Conservation (phyloP, 2,113 vertebrate genomes). For the Ornithorhynchus anatinus region DNA sequence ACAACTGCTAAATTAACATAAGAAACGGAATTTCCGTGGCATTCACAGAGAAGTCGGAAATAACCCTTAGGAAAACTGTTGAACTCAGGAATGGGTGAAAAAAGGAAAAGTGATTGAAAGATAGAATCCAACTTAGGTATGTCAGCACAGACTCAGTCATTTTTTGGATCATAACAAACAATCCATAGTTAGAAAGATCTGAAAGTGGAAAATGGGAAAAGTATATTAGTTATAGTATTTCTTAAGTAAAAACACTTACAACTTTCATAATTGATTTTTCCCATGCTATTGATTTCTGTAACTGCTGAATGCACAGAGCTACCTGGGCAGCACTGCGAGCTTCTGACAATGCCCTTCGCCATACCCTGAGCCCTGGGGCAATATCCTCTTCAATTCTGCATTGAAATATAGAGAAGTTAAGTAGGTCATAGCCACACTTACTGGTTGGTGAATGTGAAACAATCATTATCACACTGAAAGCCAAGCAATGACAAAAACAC, state of each 20-base stretch:
- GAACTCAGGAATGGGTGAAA: constrained; percentile 2
- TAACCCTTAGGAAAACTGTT: neutral
- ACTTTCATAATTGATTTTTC: constrained; percentile 99
- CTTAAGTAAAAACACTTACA: constrained; percentile 80
- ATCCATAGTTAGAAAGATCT: constrained; percentile 33
- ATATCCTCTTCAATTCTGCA: constrained; percentile 95
- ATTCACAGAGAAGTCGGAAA: constrained; percentile 19
- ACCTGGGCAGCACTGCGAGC: constrained; percentile 94
- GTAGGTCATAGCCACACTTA: constrained; percentile 65
- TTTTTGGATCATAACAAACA: constrained; percentile 24
- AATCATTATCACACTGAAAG: constrained; percentile 80
- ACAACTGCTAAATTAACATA: too few species aligned
- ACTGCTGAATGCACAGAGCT: constrained; percentile 97
- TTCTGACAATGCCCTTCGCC: constrained; percentile 93
- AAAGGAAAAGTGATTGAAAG: neutral
- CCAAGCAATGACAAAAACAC: constrained; percentile 83
- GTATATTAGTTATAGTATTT: constrained; percentile 58
- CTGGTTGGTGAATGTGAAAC: constrained; percentile 63
- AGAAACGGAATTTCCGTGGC: neutral
- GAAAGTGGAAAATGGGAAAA: constrained; percentile 20
- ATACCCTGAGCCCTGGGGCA: constrained; percentile 95
- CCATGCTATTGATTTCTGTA: constrained; percentile 99
- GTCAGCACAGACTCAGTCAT: neutral
- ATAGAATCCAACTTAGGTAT: constrained; percentile 12
- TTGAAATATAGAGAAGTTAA: constrained; percentile 67